Base-by-base conservation (phyloP, 2,113 vertebrate genomes). In the Notiomystis cincta region DNA sequence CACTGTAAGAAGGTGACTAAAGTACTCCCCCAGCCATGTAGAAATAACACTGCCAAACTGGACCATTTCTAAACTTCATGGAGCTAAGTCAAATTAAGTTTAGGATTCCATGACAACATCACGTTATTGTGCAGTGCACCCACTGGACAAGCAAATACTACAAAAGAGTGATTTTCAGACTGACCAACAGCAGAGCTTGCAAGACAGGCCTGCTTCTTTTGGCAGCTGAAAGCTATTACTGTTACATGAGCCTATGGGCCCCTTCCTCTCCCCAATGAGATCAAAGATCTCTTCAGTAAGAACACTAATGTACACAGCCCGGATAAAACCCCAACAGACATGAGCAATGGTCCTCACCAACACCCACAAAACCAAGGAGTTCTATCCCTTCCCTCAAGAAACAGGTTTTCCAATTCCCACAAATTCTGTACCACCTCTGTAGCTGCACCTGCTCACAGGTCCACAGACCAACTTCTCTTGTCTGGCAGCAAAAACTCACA, bases 11-110 rank as follows among this genome's bases (percentile, higher is more conserved):
- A 42, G 0, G 0, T 28, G 15, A 64, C 22, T 33, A 3, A 47
- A 80, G 5, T 31, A 58, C 15, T 82, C 16, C 33, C 27, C 30
- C 0, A 1, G 27, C 23, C 35, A 50, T 0, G 0, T 1, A n/a
- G 40, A 44, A 38, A 40, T 66, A 65, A 33, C 11, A 30, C 3
- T 22, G 13, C 53, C 69, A 53, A 71, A 42, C n/a, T 23, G 13
- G 66, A 47, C 37, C 27, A 58, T 50, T n/a, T 57, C 3, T 44
- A 62, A 79, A 7, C 14, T 15, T 48, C 15, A 10, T 7, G 19
- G n/a, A 56, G 23, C n/a, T 35, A 76, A 71, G 27, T 35, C 33
- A 95, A 31, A 30, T 51, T 24, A 27, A 0, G 0, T 38, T 54
- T 37, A 50, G 31, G 30, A 22, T 11, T 71, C 57, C 31, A 31